A percentile compares a stretch with the other conserved stretches of the same genome.
phyloP scores from a whole-genome alignment of 2,113 vertebrate genomes.

The Cyprinodon tularosa region DNA sequence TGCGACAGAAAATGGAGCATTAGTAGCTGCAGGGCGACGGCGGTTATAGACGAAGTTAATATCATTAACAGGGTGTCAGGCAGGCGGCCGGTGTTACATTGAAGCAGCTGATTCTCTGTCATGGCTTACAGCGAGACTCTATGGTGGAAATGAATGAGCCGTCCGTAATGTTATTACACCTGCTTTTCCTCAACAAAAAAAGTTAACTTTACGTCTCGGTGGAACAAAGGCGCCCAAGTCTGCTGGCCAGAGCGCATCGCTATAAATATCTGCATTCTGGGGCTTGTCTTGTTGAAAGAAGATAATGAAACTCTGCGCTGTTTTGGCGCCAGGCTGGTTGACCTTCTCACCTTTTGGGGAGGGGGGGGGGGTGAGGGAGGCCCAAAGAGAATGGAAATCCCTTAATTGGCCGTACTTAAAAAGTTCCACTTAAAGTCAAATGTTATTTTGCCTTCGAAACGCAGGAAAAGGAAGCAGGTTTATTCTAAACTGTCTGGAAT shows the following conservation, averaged over 20 bases:
- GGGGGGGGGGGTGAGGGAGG: background rate
- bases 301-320: background rate
- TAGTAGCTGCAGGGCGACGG: no score
- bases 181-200: conserved; percentile 14
- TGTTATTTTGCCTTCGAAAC: background rate
- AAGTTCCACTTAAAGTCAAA: background rate
- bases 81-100: background rate
- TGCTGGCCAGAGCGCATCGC: background rate
- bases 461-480: background rate
- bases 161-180: conserved; percentile 17
- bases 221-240: background rate
- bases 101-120: background rate
- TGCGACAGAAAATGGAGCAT: no score
- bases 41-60: background rate
- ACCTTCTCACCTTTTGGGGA: conserved; percentile 47
- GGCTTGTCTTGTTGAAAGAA: conserved; percentile 1
- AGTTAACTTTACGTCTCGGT: background rate
- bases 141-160: conserved; percentile 9
- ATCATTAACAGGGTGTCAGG: background rate
- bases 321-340: conserved; percentile 23
- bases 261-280: background rate
- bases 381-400: conserved; percentile 3
- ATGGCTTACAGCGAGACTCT: conserved; percentile 3
- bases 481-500: background rate
- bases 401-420: conserved; percentile 20